Evolutionary conservation across 2,113 vertebrate genomes (phyloP).

Genomic region (Microtus pennsylvanicus): DNA sequence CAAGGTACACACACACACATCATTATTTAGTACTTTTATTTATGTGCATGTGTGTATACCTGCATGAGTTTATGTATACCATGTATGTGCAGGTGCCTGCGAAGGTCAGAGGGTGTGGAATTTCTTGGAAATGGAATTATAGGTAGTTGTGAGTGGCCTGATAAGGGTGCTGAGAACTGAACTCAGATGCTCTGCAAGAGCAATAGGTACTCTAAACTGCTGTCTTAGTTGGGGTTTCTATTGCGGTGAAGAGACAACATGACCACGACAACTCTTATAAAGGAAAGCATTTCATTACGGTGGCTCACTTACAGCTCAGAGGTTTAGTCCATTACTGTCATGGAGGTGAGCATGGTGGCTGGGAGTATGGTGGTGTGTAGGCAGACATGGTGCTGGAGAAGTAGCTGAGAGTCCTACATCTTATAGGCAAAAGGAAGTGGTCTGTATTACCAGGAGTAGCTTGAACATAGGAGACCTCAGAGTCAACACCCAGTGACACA

Average conservation of each 20-base stretch:
- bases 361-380: too few relatives aligned
- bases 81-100: neutral
- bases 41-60: neutral
- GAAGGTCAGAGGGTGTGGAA: neutral
- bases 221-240: neutral
- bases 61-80: neutral
- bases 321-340: neutral
- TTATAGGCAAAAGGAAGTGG: too few relatives aligned
- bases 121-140: neutral
- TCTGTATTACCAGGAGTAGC: too few relatives aligned
- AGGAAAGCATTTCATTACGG: neutral
- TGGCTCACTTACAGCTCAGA: neutral
- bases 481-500: too few relatives aligned
- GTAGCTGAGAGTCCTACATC: too few relatives aligned
- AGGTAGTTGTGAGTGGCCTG: neutral
- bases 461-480: too few relatives aligned
- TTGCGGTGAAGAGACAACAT: neutral
- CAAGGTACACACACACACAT: neutral
- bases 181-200: neutral
- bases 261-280: neutral
- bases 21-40: neutral
- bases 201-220: too few relatives aligned
- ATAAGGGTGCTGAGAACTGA: neutral
- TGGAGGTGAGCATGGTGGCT: too few relatives aligned
- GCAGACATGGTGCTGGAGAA: too few relatives aligned